Base-by-base conservation (phyloP, 2,888 invertebrate genomes). In the Trichogramma evanescens region DNA sequence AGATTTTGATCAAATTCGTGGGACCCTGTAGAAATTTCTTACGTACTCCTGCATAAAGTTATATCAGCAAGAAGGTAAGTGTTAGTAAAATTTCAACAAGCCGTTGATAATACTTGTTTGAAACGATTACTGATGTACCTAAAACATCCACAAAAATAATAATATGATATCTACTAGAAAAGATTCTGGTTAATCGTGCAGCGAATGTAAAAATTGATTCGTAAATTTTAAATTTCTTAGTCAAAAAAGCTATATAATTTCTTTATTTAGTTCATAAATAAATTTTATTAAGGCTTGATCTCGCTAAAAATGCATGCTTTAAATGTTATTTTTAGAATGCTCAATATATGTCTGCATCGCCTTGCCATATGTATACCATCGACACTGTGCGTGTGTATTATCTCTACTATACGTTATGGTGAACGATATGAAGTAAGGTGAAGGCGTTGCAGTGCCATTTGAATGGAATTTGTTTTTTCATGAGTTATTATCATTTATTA, bases 251-350 rank as follows among this genome's bases (percentile, higher is more conserved):
- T 26, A 26, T 26, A 26, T 26, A 26, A 26, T 26, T 26, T 26
- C 26, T 3, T 26, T 26, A 26, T 2, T 26, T 26, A 26, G 26
- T 26, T 26, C 26, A 26, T 26, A 26, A 26, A 26, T 2, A 26
- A 26, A 26, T 26, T 26, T 26, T 26, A 26, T 26, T 26, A 26
- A 26, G 71, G 67, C 67, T 67, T 68, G 69, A 69, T 70, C 71
- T 71, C 71, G 68, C 68, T 70, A 71, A 68, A 74, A 73, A 68
- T 77, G 77, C 77, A 76, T 77, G 77, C 77, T 75, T 75, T 75
- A 74, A 75, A 71, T 77, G 77, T 77, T 72, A 74, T 69, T 66
- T 68, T 70, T 72, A 72, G 77, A 77, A 77, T 77, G 77, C 75
- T 77, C 75, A 76, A 70, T 76, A 74, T 62, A 58, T 72, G 72